These are phyloP conservation scores for Ardeotis arabs DNA, from an alignment of 2,113 vertebrate genomes.

Conservation along the genomic window DNA sequence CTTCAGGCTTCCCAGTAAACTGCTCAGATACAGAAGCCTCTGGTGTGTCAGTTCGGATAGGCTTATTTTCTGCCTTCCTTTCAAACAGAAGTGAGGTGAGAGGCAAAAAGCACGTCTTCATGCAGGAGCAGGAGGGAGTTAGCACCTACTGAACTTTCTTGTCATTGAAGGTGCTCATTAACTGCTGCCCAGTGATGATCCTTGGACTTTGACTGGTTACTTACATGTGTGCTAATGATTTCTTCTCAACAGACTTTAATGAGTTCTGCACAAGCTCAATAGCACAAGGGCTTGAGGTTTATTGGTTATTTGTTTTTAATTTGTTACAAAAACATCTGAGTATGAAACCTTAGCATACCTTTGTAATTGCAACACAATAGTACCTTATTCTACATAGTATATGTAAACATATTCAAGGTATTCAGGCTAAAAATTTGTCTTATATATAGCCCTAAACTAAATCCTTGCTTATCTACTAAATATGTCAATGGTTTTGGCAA, in stretches of 20 bases:
- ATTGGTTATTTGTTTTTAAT: neutral
- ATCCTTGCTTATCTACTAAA: neutral
- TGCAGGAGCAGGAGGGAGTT: neutral
- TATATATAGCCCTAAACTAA: neutral
- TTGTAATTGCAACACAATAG: neutral
- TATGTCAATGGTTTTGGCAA: neutral
- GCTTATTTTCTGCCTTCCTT: neutral
- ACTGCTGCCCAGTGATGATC: neutral
- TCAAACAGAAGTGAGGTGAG: neutral
- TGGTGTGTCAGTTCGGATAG: neutral
- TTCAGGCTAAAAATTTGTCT: neutral
- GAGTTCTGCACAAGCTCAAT: neutral
- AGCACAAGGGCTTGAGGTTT: neutral
- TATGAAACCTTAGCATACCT: neutral
- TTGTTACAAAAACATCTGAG: neutral
- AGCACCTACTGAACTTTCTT: neutral
- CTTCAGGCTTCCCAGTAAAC: neutral
- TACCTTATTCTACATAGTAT: neutral
- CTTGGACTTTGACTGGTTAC: neutral
- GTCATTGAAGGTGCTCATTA: neutral
- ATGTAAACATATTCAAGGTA: neutral
- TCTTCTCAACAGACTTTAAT: neutral
- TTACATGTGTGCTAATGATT: neutral
- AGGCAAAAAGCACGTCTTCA: neutral
- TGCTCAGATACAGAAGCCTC: neutral